phyloP scores from a whole-genome alignment of 2,797 vertebrate species.

The Hippocampus kuda region DNA sequence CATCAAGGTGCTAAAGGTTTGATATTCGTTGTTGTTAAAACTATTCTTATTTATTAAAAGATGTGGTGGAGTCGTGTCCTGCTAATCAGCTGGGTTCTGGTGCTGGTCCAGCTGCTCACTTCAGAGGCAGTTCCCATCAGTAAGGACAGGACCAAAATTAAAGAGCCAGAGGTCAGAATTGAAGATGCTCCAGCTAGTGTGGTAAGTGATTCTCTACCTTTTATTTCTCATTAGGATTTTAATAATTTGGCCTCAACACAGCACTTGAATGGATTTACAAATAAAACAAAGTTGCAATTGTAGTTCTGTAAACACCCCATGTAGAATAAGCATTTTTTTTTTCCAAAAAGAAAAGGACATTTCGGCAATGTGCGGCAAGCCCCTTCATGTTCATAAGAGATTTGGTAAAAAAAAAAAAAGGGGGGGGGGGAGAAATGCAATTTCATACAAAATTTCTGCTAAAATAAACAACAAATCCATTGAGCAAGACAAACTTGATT shows the following conservation, averaged over 20 bases:
- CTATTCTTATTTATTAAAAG: slow-evolving; percentile 48
- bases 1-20: background rate
- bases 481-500: too few relatives aligned
- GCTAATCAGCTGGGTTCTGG: slow-evolving; percentile 59
- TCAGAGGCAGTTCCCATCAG: slow-evolving; percentile 84
- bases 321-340: background rate
- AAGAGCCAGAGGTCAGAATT: slow-evolving; percentile 58
- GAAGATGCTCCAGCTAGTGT: slow-evolving; percentile 74
- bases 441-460: too few relatives aligned
- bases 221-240: background rate
- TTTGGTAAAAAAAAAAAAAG: too few relatives aligned
- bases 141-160: slow-evolving; percentile 86
- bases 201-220: slow-evolving; percentile 60
- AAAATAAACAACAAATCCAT: background rate
- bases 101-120: slow-evolving; percentile 64
- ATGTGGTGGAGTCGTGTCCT: slow-evolving; percentile 67
- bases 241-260: too few relatives aligned
- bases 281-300: background rate
- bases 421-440: too few relatives aligned
- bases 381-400: too few relatives aligned
- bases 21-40: background rate
- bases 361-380: too few relatives aligned
- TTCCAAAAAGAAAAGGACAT: background rate
- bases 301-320: background rate
- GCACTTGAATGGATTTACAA: background rate